These are phyloP conservation scores for Eumaeus atala DNA, from an alignment of 1,140 invertebrate species.

Conservation along the genomic window DNA sequence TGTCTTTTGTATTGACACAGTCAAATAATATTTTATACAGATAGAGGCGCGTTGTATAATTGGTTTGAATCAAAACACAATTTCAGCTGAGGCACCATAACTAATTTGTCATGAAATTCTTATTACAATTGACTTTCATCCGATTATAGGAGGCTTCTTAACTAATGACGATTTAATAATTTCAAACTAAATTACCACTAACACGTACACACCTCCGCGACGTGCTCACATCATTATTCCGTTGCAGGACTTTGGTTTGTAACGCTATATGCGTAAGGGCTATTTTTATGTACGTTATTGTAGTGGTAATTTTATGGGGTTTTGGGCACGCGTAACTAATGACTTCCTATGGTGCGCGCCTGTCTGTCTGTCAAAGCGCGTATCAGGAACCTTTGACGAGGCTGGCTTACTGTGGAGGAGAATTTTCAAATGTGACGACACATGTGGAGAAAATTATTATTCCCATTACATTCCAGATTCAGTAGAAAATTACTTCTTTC, in stretches of 20 bases:
- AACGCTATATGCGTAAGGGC: background rate
- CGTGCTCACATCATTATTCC: conserved; percentile 1
- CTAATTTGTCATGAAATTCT: conserved; percentile 1
- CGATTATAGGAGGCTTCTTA: conserved; percentile 8
- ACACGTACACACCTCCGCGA: conserved; percentile 14
- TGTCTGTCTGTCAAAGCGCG: conserved; percentile 43
- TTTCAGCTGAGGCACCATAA: background rate
- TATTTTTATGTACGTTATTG: background rate
- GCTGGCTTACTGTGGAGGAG: conserved; percentile 23
- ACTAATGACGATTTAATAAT: conserved; percentile 21
- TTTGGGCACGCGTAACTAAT: conserved; percentile 34
- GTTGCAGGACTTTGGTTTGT: conserved; percentile 5
- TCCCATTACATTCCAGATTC: too few species aligned
- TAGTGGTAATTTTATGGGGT: conserved; percentile 3
- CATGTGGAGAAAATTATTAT: too few species aligned
- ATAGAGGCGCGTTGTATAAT: too few species aligned
- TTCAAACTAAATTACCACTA: conserved; percentile 22
- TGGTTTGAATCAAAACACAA: background rate
- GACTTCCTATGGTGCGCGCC: conserved; percentile 43
- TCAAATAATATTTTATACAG: too few species aligned
- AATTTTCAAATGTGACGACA: conserved; percentile 18
- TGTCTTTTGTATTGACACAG: too few species aligned
- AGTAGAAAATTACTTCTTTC: too few species aligned
- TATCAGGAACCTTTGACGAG: conserved; percentile 34
- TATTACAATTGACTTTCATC: conserved; percentile 9